A percentile compares a stretch with the other conserved stretches of the same genome.
Evolutionary conservation across 30 jellyfish, hydroid and myxozoan species (phyloP).

Genomic region (Hydractinia echinata): DNA sequence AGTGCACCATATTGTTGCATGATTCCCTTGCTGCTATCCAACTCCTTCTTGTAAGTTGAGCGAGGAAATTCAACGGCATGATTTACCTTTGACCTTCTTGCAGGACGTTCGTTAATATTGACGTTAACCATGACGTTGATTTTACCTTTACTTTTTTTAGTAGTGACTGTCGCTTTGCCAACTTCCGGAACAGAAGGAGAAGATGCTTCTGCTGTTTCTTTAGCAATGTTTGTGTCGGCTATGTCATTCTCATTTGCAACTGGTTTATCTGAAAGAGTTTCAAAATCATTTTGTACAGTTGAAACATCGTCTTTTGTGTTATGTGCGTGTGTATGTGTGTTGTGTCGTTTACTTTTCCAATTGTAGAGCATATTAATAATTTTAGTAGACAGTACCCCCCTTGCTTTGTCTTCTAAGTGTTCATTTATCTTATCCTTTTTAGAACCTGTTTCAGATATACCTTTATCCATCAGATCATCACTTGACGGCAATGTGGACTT

Average conservation of each 20-base stretch:
- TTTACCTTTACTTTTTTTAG: constrained; percentile 69
- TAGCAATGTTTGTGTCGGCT: background rate
- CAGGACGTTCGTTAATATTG: constrained; percentile 82
- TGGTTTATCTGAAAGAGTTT: constrained; percentile 15
- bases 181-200: background rate
- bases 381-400: constrained; percentile 70
- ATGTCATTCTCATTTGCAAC: constrained; percentile 15
- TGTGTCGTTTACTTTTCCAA: constrained; percentile 59
- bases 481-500: constrained; percentile 3
- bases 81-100: constrained; percentile 48
- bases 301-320: background rate
- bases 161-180: constrained; percentile 14
- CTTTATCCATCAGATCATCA: background rate
- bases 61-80: background rate
- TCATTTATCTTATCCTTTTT: constrained; percentile 13
- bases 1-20: constrained; percentile 20
- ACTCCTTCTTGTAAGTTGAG: background rate
- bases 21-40: background rate
- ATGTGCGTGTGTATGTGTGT: background rate
- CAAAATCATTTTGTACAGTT: background rate
- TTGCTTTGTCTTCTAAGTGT: constrained; percentile 34
- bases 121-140: constrained; percentile 92
- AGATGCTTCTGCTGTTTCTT: background rate
- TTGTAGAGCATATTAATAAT: constrained; percentile 65
- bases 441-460: background rate